These are phyloP conservation scores for Bucco capensis DNA, from an alignment of 2,113 vertebrate genomes.

Conservation along the genomic window DNA sequence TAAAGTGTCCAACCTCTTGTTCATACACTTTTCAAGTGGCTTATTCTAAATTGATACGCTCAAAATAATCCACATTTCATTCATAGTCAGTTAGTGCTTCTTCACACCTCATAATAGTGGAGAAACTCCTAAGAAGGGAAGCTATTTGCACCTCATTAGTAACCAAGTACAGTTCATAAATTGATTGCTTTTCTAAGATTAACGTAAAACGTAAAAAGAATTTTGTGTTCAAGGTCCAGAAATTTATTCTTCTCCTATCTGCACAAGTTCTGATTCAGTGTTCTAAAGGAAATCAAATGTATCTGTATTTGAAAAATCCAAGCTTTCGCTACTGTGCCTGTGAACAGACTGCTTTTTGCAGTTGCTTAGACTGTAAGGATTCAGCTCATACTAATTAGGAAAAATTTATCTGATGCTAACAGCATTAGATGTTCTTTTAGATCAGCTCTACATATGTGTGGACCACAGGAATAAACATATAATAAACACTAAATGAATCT, in stretches of 20 bases:
- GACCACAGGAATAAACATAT: neutral
- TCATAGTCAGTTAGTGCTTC: neutral
- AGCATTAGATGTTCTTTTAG: neutral
- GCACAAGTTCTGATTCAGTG: neutral
- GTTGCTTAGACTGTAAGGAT: neutral
- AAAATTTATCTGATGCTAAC: neutral
- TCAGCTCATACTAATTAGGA: neutral
- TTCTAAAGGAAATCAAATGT: neutral
- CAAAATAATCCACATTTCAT: neutral
- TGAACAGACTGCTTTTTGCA: neutral
- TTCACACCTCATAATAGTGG: neutral
- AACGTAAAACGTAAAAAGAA: neutral
- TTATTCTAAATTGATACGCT: neutral
- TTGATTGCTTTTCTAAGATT: neutral
- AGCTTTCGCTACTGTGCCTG: neutral
- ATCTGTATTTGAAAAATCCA: neutral
- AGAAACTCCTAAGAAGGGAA: neutral
- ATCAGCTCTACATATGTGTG: neutral
- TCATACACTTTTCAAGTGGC: neutral
- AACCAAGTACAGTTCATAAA: neutral
- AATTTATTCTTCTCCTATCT: neutral
- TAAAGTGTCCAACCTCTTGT: neutral
- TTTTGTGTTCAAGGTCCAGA: neutral
- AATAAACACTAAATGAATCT: neutral
- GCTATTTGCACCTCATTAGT: neutral